Conservation (phyloP, 2,888 invertebrate species). For the Perdita meconis region DNA sequence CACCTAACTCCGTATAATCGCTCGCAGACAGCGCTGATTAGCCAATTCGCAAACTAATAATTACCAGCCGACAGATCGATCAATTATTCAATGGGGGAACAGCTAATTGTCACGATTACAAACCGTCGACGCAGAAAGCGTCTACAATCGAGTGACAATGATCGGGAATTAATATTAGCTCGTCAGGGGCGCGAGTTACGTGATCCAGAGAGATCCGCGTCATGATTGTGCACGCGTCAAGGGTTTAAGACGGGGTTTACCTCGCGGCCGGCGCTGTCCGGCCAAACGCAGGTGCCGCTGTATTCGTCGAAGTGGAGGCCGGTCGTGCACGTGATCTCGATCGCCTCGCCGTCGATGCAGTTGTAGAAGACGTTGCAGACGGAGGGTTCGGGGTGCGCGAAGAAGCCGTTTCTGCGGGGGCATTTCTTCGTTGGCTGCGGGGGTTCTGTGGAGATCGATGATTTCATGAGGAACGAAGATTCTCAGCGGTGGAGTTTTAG, state of each 20-base stretch:
- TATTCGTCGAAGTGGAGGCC: constrained; percentile 96
- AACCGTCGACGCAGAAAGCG: neutral
- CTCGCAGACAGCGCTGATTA: constrained; percentile 6
- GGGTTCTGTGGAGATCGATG: constrained; percentile 86
- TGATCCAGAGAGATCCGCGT: neutral
- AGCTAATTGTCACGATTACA: constrained; percentile 11
- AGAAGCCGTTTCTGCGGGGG: constrained; percentile 95
- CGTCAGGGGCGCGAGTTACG: neutral
- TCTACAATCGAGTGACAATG: neutral
- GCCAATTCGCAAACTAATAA: constrained; percentile 8
- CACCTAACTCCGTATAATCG: neutral
- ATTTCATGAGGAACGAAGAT: constrained; percentile 24
- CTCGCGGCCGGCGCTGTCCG: constrained; percentile 90
- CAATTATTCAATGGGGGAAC: neutral
- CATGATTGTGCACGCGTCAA: too few species aligned
- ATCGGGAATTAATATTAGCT: neutral
- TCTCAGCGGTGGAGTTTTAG: neutral
- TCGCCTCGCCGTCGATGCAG: constrained; percentile 93
- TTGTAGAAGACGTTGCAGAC: constrained; percentile 95
- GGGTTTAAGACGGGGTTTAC: constrained; percentile 87
- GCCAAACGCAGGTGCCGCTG: constrained; percentile 96
- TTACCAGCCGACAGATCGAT: neutral
- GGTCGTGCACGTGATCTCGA: constrained; percentile 92
- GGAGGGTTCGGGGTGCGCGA: constrained; percentile 93
- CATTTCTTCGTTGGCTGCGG: constrained; percentile 90